Percentiles rank a stretch among this genome's conserved stretches.
Evolutionary conservation across 2,797 vertebrate genomes (phyloP).

Genomic region (Propithecus perrieri): DNA sequence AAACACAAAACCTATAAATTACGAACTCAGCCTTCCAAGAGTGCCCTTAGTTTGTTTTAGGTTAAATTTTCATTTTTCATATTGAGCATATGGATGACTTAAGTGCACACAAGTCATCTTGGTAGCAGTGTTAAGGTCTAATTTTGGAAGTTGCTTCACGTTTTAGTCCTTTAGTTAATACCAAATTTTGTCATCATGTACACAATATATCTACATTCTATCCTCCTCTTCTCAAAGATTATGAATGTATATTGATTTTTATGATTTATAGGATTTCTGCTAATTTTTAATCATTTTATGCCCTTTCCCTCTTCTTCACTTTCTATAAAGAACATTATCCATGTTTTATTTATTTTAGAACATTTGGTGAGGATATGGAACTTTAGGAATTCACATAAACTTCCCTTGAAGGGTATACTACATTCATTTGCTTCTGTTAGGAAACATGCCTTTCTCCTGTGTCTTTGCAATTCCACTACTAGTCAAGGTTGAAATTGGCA

Average conservation of each 20-base stretch:
- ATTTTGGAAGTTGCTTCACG: background rate
- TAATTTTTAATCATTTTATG: background rate
- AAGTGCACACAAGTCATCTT: background rate
- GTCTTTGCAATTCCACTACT: background rate
- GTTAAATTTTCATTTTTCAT: background rate
- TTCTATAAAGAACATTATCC: background rate
- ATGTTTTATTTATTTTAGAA: constrained; percentile 18
- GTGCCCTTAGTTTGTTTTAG: background rate
- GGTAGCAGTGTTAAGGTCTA: background rate
- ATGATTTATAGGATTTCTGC: background rate
- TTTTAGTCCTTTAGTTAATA: background rate
- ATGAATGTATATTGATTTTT: background rate
- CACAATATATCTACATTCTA: background rate
- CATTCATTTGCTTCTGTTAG: background rate
- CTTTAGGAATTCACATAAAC: background rate
- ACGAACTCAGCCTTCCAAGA: background rate
- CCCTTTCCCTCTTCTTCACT: background rate
- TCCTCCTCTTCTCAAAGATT: background rate
- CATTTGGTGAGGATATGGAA: background rate
- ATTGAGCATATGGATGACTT: background rate
- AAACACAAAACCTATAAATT: background rate
- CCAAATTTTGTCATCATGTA: background rate
- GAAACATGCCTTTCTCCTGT: background rate
- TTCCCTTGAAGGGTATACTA: background rate
- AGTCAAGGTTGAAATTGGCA: background rate